Conservation (phyloP, 2,888 invertebrate species). For the Reticulitermes lucifugus region DNA sequence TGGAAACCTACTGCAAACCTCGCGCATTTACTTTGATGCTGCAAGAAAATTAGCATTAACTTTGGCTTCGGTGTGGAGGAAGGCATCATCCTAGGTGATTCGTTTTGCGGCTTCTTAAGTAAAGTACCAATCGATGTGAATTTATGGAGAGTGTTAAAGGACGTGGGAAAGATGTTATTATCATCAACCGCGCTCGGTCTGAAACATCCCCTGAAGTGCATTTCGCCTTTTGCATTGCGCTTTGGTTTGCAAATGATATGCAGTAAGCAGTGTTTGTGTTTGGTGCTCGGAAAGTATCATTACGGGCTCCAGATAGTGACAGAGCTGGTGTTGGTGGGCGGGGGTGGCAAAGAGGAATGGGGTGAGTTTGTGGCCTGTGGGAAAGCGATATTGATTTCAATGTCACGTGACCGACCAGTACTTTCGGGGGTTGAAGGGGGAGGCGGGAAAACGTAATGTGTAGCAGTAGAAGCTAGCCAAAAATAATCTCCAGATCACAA, state of each 20-base stretch:
- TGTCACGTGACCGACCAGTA: conserved; percentile 33
- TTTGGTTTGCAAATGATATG: conserved; percentile 32
- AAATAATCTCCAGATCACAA: background rate
- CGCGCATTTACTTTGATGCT: too few species aligned
- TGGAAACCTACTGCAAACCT: background rate
- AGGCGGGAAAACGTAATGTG: background rate
- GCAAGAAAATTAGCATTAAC: background rate
- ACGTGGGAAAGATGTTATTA: background rate
- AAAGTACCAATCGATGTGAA: background rate
- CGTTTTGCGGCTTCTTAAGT: background rate
- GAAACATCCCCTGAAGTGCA: background rate
- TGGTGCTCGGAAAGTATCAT: conserved; percentile 3
- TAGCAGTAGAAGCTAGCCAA: background rate
- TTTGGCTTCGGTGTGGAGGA: background rate
- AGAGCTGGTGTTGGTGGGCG: background rate
- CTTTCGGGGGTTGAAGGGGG: conserved; percentile 30
- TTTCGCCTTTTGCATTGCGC: background rate
- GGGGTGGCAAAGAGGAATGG: conserved; percentile 10
- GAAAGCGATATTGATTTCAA: conserved; percentile 34
- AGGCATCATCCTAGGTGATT: background rate
- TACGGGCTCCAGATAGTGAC: background rate
- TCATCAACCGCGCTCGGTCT: background rate
- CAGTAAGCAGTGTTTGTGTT: conserved; percentile 23
- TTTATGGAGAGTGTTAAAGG: background rate
- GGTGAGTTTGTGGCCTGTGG: conserved; percentile 15